Conservation (phyloP, 2,888 invertebrate species). For the Drosophila prolongata region DNA sequence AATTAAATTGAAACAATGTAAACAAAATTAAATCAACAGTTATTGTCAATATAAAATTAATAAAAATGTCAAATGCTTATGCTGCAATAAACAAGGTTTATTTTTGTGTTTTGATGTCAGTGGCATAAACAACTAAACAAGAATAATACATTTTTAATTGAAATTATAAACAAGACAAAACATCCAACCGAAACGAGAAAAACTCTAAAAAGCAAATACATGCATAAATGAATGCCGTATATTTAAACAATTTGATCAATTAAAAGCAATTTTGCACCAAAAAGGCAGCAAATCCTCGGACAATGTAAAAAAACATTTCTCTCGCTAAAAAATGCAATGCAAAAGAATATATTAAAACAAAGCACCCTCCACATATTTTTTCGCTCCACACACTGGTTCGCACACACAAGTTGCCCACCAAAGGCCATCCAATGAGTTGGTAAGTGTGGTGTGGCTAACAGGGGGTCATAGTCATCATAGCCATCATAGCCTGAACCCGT, state of each 20-base stretch:
- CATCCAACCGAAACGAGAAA: not conserved
- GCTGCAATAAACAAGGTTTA: not conserved
- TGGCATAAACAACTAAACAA: conserved; percentile 1
- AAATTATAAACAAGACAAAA: conserved; percentile 17
- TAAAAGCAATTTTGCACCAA: conserved; percentile 62
- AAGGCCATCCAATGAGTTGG: conserved; percentile 40
- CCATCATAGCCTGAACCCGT: conserved; percentile 27
- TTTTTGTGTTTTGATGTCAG: conserved; percentile 1
- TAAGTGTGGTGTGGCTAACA: not conserved
- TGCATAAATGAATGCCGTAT: conserved; percentile 40
- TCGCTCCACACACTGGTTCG: conserved; percentile 8
- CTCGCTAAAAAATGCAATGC: conserved; percentile 20
- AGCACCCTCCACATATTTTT: conserved; percentile 37
- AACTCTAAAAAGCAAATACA: conserved; percentile 10
- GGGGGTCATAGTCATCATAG: conserved; percentile 14
- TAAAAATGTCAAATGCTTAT: not conserved
- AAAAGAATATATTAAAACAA: conserved; percentile 11
- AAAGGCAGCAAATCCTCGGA: conserved; percentile 19
- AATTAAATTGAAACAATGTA: not conserved
- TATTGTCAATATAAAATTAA: not conserved
- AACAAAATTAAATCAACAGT: not conserved
- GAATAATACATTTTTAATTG: conserved; percentile 24
- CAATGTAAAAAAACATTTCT: conserved; percentile 30
- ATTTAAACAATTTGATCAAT: conserved; percentile 69
- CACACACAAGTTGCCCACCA: conserved; percentile 50